Conservation (phyloP, 2,888 invertebrate genomes). For the Anagyrus pseudococci region DNA sequence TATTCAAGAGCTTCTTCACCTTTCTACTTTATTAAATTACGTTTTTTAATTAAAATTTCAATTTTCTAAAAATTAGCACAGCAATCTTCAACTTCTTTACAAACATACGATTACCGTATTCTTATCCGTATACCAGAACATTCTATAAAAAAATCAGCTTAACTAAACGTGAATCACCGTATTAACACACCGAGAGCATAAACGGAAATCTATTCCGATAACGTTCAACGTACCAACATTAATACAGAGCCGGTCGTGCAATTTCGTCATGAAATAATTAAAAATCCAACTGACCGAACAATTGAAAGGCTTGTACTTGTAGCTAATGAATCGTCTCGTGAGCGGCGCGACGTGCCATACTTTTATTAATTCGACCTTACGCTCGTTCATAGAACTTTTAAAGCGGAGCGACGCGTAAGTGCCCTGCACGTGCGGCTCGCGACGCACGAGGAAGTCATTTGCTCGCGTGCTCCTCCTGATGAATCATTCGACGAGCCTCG, state of each 20-base stretch:
- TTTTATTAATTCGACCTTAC: constrained; percentile 52
- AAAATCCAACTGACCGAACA: not conserved
- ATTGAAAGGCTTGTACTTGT: not conserved
- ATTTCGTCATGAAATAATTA: not conserved
- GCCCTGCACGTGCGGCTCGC: not conserved
- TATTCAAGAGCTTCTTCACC: no score
- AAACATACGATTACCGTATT: no score
- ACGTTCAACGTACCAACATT: not conserved
- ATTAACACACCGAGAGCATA: not conserved
- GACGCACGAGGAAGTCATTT: not conserved
- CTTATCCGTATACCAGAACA: no score
- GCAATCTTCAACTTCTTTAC: no score
- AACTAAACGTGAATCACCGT: not conserved
- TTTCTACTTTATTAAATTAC: no score
- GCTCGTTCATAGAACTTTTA: not conserved
- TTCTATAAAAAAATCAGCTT: no score
- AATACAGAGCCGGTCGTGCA: not conserved
- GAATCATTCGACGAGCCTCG: no score
- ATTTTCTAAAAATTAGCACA: no score
- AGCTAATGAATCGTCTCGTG: not conserved
- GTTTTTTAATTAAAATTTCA: no score
- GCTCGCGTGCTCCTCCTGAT: no score
- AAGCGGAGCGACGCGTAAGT: not conserved
- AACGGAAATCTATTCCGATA: not conserved
- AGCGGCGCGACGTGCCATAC: constrained; percentile 9